Evolutionary conservation across 2,113 vertebrate species (phyloP), one percentile per base, ranked within the genome.

Genomic region (Anser cygnoides): DNA sequence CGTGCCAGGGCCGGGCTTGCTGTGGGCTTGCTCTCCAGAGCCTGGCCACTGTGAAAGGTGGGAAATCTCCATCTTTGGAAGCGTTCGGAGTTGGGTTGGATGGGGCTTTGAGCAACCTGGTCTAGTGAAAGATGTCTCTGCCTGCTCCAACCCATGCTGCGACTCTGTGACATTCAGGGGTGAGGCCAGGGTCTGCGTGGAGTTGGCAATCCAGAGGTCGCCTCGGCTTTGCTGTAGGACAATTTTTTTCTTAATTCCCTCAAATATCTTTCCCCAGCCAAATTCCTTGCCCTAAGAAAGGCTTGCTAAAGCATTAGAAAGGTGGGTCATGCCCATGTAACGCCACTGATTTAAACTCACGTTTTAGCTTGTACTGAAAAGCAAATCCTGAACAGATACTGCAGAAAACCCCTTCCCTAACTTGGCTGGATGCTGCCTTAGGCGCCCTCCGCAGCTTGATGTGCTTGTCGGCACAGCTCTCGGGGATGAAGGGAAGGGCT

Each of bases 291-390:
- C 9, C 79, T 77, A 59, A 68, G 67, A 49, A 80, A 87, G 17
- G 13, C 54, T 70, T 82, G 54, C 75, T 81, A 78, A 93, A 82
- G 39, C 65, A 15, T 31, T 4, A 2, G 31, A 65, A 55, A 73
- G 37, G n/a, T 87, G 58, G 50, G 58, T 57, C 9, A 7, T 87
- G 46, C 62, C 54, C 35, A 28, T 29, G 6, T 68, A 57, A 21
- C 65, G 12, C 15, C 31, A 54, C 49, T 77, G 26, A 44, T 85
- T 22, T 59, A 77, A 91, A 78, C 72, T 72, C 20, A 22, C 0
- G 0, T 57, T 93, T 92, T 74, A 73, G 52, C 76, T 91, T 75
- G 19, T 57, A 57, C 58, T 92, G 76, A 57, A 81, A 90, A 92
- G 20, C 29, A 67, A 58, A 46, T 91, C 66, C 62, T 44, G n/a